Evolutionary conservation across 2,888 invertebrate genomes (phyloP).

Genomic region (Lissocephala sabroskyi): DNA sequence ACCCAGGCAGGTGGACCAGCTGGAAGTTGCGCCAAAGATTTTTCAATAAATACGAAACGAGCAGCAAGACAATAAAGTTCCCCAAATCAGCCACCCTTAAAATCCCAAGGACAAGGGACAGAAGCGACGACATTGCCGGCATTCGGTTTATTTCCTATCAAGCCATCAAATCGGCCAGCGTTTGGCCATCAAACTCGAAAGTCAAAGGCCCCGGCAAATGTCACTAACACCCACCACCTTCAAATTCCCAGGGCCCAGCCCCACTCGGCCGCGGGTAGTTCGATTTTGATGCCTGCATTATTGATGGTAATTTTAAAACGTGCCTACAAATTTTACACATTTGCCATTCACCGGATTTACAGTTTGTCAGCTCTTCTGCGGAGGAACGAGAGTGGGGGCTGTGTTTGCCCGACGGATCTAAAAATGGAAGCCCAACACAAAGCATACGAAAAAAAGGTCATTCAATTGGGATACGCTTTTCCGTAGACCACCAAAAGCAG

Average conservation of each 20-base stretch:
- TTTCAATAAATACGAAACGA: conserved; percentile 53
- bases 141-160: conserved; percentile 48
- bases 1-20: conserved; percentile 14
- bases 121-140: conserved; percentile 3
- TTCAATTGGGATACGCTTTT: no score
- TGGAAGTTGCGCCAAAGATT: conserved; percentile 29
- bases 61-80: conserved; percentile 49
- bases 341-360: conserved; percentile 65
- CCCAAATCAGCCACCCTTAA: conserved; percentile 30
- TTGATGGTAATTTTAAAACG: conserved; percentile 67
- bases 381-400: no score
- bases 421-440: neutral
- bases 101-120: conserved; percentile 1
- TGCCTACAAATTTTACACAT: conserved; percentile 64
- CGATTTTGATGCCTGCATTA: conserved; percentile 38
- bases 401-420: neutral
- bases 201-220: conserved; percentile 39
- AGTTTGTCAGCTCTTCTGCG: conserved; percentile 39
- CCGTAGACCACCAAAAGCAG: no score
- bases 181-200: conserved; percentile 16
- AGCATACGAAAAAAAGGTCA: no score
- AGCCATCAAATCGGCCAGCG: conserved; percentile 56
- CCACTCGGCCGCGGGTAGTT: neutral
- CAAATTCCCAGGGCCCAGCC: conserved; percentile 9
- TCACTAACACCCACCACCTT: conserved; percentile 38